Percentiles rank a stretch among this genome's conserved stretches.
Conservation (phyloP, 2,888 invertebrate genomes). For the Phengaris arion region DNA sequence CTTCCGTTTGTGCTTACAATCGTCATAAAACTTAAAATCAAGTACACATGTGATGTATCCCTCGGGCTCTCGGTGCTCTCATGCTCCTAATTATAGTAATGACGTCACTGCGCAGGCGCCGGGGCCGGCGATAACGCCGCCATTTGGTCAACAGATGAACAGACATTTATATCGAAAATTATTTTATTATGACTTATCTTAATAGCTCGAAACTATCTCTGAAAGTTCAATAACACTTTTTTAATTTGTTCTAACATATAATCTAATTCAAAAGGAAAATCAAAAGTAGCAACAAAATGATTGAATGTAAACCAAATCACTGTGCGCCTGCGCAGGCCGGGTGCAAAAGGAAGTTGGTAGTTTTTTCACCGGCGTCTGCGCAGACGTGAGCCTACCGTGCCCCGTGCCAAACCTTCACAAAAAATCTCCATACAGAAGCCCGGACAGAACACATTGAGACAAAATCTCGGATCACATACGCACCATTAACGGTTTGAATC, state of each 20-base stretch:
- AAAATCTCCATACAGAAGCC: conserved; percentile 37
- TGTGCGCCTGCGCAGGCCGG: not conserved
- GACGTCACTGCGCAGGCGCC: conserved; percentile 66
- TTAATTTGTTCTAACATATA: not conserved
- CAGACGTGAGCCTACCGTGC: conserved; percentile 31
- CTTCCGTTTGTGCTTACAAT: too few species aligned
- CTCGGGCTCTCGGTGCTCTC: conserved; percentile 37
- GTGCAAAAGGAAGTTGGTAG: conserved; percentile 22
- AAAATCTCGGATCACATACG: conserved; percentile 48
- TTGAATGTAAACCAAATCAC: not conserved
- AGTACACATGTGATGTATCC: conserved; percentile 22
- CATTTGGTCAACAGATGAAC: conserved; percentile 72
- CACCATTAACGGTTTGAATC: conserved; percentile 68
- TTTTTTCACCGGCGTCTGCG: conserved; percentile 29
- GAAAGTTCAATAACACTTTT: conserved; percentile 19
- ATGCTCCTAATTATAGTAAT: conserved; percentile 46
- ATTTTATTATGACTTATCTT: conserved; percentile 26
- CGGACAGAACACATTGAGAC: conserved; percentile 38
- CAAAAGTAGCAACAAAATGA: not conserved
- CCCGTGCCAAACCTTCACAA: conserved; percentile 37
- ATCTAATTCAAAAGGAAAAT: not conserved
- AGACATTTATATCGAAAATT: conserved; percentile 36
- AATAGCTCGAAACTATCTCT: not conserved
- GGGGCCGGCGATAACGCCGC: conserved; percentile 54
- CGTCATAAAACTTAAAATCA: not conserved